Base-by-base conservation (phyloP, 2,113 vertebrate species). In the Otocyon megalotis region DNA sequence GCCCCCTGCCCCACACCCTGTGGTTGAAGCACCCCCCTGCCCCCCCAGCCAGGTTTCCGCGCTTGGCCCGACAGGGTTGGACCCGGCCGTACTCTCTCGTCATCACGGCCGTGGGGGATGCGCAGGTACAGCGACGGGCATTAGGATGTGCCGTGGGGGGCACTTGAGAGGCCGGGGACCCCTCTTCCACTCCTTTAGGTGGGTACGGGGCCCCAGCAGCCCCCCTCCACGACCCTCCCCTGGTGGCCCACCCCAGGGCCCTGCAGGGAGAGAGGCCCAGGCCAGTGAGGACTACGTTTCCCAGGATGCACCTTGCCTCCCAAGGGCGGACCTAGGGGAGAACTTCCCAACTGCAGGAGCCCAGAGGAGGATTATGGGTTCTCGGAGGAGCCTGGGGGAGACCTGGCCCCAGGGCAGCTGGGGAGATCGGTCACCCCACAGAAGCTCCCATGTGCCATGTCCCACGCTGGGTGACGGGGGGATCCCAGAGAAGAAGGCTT, bases 291-390 rank as follows among this genome's bases (percentile, higher is more conserved):
- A 97, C 94, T 93, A 80, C 91, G 50, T 92, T 91, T 97, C 94
- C 96, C 97, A 97, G 58, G 50, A 93, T 95, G 82, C 95, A 94
- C 58, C 87, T 43, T 6, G 69, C 62, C 60, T 58, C 90, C 84
- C 84, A 76, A 96, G 32, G 69, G 35, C 71, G 0, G n/a, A 32
- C 30, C 80, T 82, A 43, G 43, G 89, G 85, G 74, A 87, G 89
- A 94, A 71, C 72, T 76, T 86, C 54, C 79, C 32, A 22, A 60
- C 17, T 43, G 5, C 32, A 43, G 37, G 30, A 89, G 6, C 54
- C 48, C 30, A 30, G 13, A 28, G 11, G 22, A 83, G 43, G 12
- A 53, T 30, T 58, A 37, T 50, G 71, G 53, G n/a, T 82, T 91
- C 56, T 48, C 22, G 32, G 56, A 28, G 24, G 15, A 16, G 10